Base-by-base conservation (phyloP, 2,888 invertebrate genomes). In the Pterobdella sp. region DNA sequence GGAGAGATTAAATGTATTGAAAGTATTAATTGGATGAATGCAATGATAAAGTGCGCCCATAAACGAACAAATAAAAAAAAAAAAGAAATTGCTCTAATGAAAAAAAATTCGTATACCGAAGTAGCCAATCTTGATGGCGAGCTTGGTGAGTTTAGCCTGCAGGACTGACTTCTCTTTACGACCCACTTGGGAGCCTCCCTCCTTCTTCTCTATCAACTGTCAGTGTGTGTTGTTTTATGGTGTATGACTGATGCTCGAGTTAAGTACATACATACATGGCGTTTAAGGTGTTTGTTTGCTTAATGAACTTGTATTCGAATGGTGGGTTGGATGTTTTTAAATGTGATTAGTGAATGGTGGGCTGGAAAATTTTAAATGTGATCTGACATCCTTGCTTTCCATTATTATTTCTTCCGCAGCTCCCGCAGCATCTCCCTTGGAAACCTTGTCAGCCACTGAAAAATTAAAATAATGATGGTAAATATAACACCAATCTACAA, bases 101-200 rank as follows among this genome's bases (percentile, higher is more conserved):
- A 22, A 7, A 7, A 42, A 14, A 42, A 42, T 14, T 42, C 56
- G 32, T 37, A 49, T 35, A 88, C 88, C 98, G 78, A 94, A 96
- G 87, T 98, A 98, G 81, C 98, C 98, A 84, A 98, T 98, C 88
- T 98, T 94, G 82, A 98, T 98, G 79, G 98, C 98, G 77, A 98
- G 88, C 85, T 95, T 94, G 76, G 98, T 98, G 73, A 98, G 88
- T 86, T 98, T 98, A 36, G 96, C 95, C 86, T 98, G 98, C 73
- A 98, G 88, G 52, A 98, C 97, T 68, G 96, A 97, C 86, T 97
- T 95, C 71, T 76, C 75, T 34, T 75, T 76, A 26, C 76, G 65
- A n/a, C 37, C 74, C 10, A 66, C 36, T 31, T 35, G 37, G 22
- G 22, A 31, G 4, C 14, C 26, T 0, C 29, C 52, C 42, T 37